Evolutionary conservation across 35 echinoderm and acorn worm genomes (phyloP).

Genomic region (Strongylocentrotus purpuratus): DNA sequence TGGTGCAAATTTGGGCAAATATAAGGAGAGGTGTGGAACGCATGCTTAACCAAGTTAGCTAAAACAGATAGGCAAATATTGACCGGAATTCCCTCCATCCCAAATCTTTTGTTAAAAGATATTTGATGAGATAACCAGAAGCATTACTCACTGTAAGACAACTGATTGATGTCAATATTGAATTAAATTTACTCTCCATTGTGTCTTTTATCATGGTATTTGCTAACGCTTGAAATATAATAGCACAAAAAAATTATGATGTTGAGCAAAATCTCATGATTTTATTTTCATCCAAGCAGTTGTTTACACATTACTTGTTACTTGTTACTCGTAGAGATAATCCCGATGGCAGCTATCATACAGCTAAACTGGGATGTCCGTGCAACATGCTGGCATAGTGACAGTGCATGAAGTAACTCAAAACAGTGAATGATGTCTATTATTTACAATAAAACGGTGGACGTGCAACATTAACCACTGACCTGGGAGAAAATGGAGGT

Average conservation of each 20-base stretch:
- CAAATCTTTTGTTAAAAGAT: background rate
- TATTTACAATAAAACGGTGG: too few species aligned
- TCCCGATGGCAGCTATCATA: too few species aligned
- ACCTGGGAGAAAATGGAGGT: too few species aligned
- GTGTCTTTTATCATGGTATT: background rate
- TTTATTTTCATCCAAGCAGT: background rate
- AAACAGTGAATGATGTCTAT: too few species aligned
- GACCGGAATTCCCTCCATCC: background rate
- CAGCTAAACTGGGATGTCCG: too few species aligned
- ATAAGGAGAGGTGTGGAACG: background rate
- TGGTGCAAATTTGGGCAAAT: background rate
- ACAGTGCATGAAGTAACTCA: too few species aligned
- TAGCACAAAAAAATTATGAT: background rate
- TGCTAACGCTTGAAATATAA: background rate
- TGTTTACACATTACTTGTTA: too few species aligned
- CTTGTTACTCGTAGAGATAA: too few species aligned
- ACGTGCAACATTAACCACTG: too few species aligned
- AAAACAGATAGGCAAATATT: constrained; percentile 7
- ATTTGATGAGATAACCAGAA: background rate
- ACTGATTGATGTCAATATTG: constrained; percentile 3
- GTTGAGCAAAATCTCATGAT: background rate
- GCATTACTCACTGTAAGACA: background rate
- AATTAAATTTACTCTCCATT: background rate
- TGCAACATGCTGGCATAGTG: too few species aligned
- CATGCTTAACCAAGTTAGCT: background rate